These are phyloP conservation scores for Aphidius gifuensis DNA, from an alignment of 1,140 invertebrate genomes.

Conservation along the genomic window DNA sequence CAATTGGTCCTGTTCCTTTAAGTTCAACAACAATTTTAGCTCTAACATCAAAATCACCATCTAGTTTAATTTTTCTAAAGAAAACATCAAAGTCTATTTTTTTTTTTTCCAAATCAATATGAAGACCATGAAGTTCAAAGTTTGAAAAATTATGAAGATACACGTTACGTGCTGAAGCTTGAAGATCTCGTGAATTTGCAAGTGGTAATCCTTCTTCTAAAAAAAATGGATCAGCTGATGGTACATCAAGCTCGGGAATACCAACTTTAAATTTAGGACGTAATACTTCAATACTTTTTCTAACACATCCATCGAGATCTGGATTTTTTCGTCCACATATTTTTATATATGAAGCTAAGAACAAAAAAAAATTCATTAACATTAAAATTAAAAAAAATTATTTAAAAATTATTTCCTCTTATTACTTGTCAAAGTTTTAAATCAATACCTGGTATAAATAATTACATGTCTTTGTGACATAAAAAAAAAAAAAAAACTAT, in stretches of 20 bases:
- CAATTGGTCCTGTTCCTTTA: constrained; percentile 38
- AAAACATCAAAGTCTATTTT: constrained; percentile 47
- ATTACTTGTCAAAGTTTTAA: too few relatives aligned
- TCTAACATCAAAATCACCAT: constrained; percentile 59
- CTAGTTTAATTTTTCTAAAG: constrained; percentile 53
- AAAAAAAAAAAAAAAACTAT: too few relatives aligned
- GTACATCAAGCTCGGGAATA: constrained; percentile 61
- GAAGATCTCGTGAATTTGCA: constrained; percentile 44
- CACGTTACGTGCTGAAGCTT: constrained; percentile 53
- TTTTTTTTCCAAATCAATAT: constrained; percentile 57
- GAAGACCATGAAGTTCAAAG: constrained; percentile 52
- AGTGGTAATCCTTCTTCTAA: constrained; percentile 52
- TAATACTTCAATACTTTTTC: constrained; percentile 55
- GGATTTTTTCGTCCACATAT: constrained; percentile 62
- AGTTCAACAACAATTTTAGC: constrained; percentile 54
- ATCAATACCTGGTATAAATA: too few relatives aligned
- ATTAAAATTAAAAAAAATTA: too few relatives aligned
- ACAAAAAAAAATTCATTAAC: constrained; percentile 17
- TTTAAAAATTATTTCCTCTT: too few relatives aligned
- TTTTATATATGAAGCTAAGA: constrained; percentile 61
- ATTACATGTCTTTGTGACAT: too few relatives aligned
- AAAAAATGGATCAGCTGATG: constrained; percentile 59
- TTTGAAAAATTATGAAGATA: constrained; percentile 55
- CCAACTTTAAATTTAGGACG: constrained; percentile 55
- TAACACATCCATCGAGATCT: constrained; percentile 57